Evolutionary conservation across 2,797 vertebrate species (phyloP), one percentile per base, ranked within the genome.

Genomic region (Toxotes lorentzi): DNA sequence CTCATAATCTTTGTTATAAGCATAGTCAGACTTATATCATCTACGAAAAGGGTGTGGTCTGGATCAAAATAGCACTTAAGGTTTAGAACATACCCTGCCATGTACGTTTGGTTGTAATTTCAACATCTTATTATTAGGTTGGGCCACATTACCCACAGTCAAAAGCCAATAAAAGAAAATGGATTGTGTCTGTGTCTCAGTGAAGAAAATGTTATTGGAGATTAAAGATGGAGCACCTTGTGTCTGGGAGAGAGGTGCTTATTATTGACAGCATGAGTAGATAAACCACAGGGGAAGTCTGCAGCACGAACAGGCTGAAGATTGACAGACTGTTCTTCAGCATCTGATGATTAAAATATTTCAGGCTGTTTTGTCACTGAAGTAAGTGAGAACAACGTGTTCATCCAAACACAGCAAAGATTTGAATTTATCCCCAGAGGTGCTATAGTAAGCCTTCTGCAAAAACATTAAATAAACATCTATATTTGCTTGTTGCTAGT

Each of bases 181-280:
- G 10, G 13, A 17, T 53, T 73, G 48, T 81, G 76, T 85, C 60
- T 60, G 54, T 45, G n/a, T 76, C 58, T 73, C 59, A 56, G 12
- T 69, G 69, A 62, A 69, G 17, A 43, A 67, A 64, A 71, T 76
- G 51, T 23, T 61, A 35, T 35, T 61, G 57, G 64, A 78, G 47
- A 63, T 78, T 48, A 67, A 77, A 76, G 54, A 21, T 45, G 56
- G 8, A 16, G 23, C 13, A 14, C 19, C 45, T 34, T 40, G 63
- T 71, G 71, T 76, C 27, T 56, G 23, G 35, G 48, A 76, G 38
- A 48, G n/a, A 85, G 43, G 72, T 77, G 38, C 27, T 73, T 67
- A 74, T 89, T 82, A 78, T 89, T 82, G 76, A 59, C 73, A 48
- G 60, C n/a, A 58, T 68, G 45, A 74, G 45, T 34, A 27, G 32